Evolutionary conservation across 1,140 invertebrate genomes (phyloP).

Genomic region (Tetraneura akinire): DNA sequence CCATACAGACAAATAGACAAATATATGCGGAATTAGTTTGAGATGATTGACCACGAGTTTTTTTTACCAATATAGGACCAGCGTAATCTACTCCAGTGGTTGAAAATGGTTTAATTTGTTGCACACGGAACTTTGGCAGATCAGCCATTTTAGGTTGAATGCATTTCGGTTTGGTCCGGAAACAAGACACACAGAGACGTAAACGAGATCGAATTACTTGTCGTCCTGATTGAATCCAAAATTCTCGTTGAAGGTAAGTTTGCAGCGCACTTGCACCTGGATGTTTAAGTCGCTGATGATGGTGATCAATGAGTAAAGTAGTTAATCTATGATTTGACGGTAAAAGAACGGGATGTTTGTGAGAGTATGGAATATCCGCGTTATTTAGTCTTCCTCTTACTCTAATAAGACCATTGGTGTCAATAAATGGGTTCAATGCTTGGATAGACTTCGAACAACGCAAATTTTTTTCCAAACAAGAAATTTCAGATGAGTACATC

Average conservation of each 20-base stretch:
- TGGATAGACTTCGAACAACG: no score
- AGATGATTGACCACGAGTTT: neutral
- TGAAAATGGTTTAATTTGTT: neutral
- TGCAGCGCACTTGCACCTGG: neutral
- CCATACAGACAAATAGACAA: no score
- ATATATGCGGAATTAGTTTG: no score
- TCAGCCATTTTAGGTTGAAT: neutral
- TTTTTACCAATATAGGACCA: neutral
- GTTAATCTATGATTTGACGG: neutral
- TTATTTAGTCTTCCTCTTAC: conserved; percentile 55
- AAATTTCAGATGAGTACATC: no score
- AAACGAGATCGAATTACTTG: neutral
- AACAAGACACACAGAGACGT: neutral
- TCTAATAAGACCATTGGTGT: no score
- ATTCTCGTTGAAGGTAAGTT: neutral
- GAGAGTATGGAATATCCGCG: neutral
- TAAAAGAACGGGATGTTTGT: neutral
- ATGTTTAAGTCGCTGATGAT: neutral
- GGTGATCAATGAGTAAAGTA: neutral
- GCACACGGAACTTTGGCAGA: no score
- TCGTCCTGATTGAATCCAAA: neutral
- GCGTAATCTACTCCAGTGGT: conserved; percentile 16
- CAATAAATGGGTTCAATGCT: no score
- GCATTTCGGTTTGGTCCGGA: neutral
- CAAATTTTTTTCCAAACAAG: no score